Conservation (phyloP, 2,888 invertebrate species). For the Masnerella sp. region DNA sequence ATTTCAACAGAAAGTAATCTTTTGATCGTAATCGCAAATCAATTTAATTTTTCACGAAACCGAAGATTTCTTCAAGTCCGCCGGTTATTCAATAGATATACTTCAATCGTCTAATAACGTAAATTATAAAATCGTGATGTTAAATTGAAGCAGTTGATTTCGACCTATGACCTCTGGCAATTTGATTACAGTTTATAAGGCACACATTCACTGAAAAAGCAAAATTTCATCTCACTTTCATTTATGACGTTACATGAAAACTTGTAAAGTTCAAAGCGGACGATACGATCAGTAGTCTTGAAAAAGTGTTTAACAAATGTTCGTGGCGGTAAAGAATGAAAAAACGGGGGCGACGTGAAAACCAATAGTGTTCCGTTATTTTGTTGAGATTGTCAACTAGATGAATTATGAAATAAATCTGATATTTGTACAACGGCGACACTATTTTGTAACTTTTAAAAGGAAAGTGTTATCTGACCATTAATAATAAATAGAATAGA, state of each 20-base stretch:
- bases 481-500: not conserved
- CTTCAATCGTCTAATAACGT: constrained; percentile 38
- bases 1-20: not conserved
- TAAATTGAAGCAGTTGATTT: constrained; percentile 38
- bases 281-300: constrained; percentile 44
- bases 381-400: constrained; percentile 9
- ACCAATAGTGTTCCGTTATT: constrained; percentile 28
- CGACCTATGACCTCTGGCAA: constrained; percentile 38
- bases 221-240: constrained; percentile 58
- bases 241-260: constrained; percentile 55
- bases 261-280: constrained; percentile 52
- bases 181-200: constrained; percentile 53
- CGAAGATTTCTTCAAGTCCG: not conserved
- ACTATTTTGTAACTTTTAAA: not conserved
- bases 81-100: constrained; percentile 34
- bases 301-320: constrained; percentile 52
- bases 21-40: constrained; percentile 23
- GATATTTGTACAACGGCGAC: not conserved
- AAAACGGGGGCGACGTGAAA: constrained; percentile 28
- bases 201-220: constrained; percentile 51
- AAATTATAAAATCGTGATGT: constrained; percentile 50
- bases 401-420: constrained; percentile 11
- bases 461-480: not conserved
- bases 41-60: not conserved
- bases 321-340: constrained; percentile 9